These are phyloP conservation scores for Carlito syrichta DNA, from an alignment of 2,113 vertebrate species.

Conservation along the genomic window DNA sequence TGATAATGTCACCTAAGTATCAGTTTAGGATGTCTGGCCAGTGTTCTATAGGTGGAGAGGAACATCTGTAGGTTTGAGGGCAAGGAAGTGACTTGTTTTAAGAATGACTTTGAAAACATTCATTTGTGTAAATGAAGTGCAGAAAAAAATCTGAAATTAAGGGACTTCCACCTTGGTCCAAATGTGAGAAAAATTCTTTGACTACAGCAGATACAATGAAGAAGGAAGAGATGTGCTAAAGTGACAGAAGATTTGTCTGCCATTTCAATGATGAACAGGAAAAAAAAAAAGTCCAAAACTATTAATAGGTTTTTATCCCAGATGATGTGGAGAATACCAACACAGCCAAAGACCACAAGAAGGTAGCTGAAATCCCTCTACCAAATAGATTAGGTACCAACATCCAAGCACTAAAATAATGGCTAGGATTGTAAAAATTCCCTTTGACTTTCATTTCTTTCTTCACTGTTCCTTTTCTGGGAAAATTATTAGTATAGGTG, in stretches of 20 bases:
- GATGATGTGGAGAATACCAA: not conserved
- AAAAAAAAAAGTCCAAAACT: too few species aligned
- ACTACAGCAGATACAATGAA: too few species aligned
- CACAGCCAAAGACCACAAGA: not conserved
- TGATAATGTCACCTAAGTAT: not conserved
- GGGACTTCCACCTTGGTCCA: not conserved
- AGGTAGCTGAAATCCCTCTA: not conserved
- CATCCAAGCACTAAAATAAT: not conserved
- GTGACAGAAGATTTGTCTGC: too few species aligned
- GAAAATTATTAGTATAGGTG: not conserved
- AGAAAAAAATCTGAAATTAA: not conserved
- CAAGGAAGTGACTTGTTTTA: not conserved
- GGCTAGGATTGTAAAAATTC: not conserved
- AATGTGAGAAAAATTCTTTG: too few species aligned
- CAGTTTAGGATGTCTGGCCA: not conserved
- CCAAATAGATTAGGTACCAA: too few species aligned
- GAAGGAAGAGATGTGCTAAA: too few species aligned
- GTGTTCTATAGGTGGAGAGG: not conserved
- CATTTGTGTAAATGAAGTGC: not conserved
- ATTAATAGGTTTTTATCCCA: too few species aligned
- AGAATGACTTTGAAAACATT: not conserved
- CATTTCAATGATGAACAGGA: too few species aligned
- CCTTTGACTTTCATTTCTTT: not conserved
- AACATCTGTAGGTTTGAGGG: not conserved
- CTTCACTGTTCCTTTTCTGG: not conserved